Evolutionary conservation across 2,113 vertebrate genomes (phyloP), one percentile per base, ranked within the genome.

Genomic region (Tapirus terrestris): DNA sequence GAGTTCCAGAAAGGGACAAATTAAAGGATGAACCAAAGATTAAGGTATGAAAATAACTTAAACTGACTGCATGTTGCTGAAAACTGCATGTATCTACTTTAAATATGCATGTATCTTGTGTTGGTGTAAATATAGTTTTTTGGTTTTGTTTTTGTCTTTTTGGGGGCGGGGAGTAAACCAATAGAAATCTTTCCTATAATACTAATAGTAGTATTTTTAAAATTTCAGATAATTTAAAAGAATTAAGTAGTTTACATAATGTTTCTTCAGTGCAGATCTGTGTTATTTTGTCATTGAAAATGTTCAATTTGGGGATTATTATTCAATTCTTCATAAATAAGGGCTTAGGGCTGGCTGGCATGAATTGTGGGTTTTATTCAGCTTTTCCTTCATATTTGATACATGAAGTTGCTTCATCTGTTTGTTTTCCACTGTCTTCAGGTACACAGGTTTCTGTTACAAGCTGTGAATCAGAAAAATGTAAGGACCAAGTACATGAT

Each of bases 1-100:
- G 99, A 98, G 98, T 98, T 56, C 98, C 98, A 92, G 99, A 99
- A 97, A 99, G 99, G 94, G 99, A 99, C 86, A 99, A 99, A 97
- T 97, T 98, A 97, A 99, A 99, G 98, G 99, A 99, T 84, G 99
- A 99, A 98, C 99, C 99, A 98, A 99, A 99, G 99, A 99, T 99
- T 98, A 99, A 99, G 99, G 99, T 99, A 98, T 84, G 70, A 97
- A 90, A 86, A 65, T 91, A 75, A 82, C 13, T 43, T 48, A 80
- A 94, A 60, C 8, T 6, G 77, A 89, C 61, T 80, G 67, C 91
- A 95, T 92, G 93, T 29, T 88, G 63, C 85, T 91, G 79, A 85
- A 96, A 94, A 93, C 67, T 86, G 97, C 97, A 97, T 89, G 93
- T 65, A 31, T 93, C 61, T 96, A 25, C 70, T 91, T 83, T 96